Percentiles rank a stretch among this genome's conserved stretches.
phyloP scores from a whole-genome alignment of 2,113 vertebrate species.

The Psilopogon haemacephalus region DNA sequence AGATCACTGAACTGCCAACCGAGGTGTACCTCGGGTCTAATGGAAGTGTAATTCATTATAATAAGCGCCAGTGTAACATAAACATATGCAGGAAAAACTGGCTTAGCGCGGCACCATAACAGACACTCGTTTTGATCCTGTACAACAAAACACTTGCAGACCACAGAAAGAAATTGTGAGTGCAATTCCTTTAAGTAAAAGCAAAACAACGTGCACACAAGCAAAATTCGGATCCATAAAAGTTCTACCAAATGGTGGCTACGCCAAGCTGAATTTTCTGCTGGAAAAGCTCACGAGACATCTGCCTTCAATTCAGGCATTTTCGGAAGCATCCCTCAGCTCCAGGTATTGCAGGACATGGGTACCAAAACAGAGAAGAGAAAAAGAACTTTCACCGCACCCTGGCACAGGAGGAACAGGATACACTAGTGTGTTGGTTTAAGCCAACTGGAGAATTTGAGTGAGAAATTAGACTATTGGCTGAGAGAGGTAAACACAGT shows the following conservation, averaged over 20 bases:
- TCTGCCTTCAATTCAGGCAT: not conserved
- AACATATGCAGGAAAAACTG: conserved; percentile 62
- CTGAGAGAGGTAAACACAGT: too few species aligned
- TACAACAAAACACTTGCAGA: not conserved
- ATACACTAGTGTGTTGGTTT: not conserved
- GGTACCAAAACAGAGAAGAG: not conserved
- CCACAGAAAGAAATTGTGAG: not conserved
- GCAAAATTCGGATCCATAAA: not conserved
- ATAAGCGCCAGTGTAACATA: not conserved
- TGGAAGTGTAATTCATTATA: conserved; percentile 28
- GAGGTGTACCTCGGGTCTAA: not conserved
- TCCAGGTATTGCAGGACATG: not conserved
- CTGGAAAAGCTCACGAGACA: not conserved
- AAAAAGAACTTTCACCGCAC: not conserved
- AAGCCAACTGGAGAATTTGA: too few species aligned
- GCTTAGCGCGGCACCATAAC: not conserved
- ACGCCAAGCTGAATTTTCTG: not conserved
- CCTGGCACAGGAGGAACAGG: not conserved
- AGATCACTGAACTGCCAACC: not conserved
- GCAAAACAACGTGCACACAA: not conserved
- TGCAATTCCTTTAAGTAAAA: not conserved
- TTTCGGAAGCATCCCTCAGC: not conserved
- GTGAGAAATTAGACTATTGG: too few species aligned
- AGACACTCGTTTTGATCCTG: not conserved
- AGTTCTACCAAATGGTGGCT: not conserved